Base-by-base conservation (phyloP, 2,888 invertebrate genomes). In the Andricus quercusramuli region DNA sequence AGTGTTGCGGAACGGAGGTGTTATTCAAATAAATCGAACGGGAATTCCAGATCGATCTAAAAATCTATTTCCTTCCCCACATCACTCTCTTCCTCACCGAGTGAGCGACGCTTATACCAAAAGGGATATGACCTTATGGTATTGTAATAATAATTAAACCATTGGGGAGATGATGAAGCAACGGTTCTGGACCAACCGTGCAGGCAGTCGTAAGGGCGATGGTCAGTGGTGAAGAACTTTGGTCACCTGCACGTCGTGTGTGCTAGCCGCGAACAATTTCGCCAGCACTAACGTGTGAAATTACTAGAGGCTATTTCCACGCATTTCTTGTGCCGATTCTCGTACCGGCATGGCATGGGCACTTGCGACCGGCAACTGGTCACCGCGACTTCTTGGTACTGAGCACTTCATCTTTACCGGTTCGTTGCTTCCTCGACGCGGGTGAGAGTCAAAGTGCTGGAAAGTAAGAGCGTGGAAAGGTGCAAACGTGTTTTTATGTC, bases 211-310 rank as follows among this genome's bases (percentile, higher is more conserved):
- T 29, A 32, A 78, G 68, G 78, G 37, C 56, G 56, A 68, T 78
- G 37, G 78, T 70, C 65, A 64, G 62, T 65, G 44, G 65, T 37
- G 51, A 78, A 74, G 51, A 79, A 77, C 77, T 79, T 47, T 56
- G 79, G 77, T 79, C 77, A 79, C 67, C 79, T 37, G 77, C 22
- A 59, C 76, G 44, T 67, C 56, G 79, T 77, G 65, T 44, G 67
- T 70, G 68, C 77, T 77, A 78, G 68, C 84, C 68, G 74, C 81
- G 85, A 82, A 86, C 86, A 85, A 86, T 86, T 88, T 86, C 83
- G 84, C 86, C 84, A 82, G 82, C 83, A 87, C 85, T 88, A 89
- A 89, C 88, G 88, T 88, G 89, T 88, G 87, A 89, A 89, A 88
- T 88, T 88, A 88, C 88, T 87, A 82, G 81, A 83, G 87, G 87